Percentiles rank a stretch among this genome's conserved stretches.
These are phyloP conservation scores for Stenodema calcarata DNA, from an alignment of 2,888 invertebrate genomes.

Conservation along the genomic window DNA sequence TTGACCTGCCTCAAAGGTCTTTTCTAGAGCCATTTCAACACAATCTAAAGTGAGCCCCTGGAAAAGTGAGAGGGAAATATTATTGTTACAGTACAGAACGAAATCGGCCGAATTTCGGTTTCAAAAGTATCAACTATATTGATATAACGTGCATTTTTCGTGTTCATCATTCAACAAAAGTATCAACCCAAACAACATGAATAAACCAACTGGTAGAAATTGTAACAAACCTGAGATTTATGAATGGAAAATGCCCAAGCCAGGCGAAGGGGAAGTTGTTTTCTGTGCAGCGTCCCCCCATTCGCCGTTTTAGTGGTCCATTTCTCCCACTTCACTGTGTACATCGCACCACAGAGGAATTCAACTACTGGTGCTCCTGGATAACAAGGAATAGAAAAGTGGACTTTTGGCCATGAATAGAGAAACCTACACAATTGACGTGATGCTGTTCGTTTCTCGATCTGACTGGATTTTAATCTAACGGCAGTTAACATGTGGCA, in stretches of 20 bases:
- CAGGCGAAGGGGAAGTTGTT: slow-evolving; percentile 85
- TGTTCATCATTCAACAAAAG: too few relatives aligned
- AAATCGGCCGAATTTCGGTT: too few relatives aligned
- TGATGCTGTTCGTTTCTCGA: too few relatives aligned
- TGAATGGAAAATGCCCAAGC: slow-evolving; percentile 99
- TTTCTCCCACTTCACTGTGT: slow-evolving; percentile 76
- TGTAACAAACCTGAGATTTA: slow-evolving; percentile 72
- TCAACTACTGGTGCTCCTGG: slow-evolving; percentile 64
- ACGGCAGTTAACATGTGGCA: too few relatives aligned
- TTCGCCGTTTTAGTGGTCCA: slow-evolving; percentile 78
- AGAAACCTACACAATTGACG: not conserved
- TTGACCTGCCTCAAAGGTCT: slow-evolving; percentile 91
- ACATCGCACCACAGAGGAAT: slow-evolving; percentile 71
- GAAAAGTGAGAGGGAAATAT: slow-evolving; percentile 53
- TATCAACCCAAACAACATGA: too few relatives aligned
- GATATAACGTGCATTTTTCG: too few relatives aligned
- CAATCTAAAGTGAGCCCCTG: slow-evolving; percentile 94
- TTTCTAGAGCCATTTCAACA: slow-evolving; percentile 88
- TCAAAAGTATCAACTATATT: too few relatives aligned
- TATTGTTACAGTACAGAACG: not conserved
- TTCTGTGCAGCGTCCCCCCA: slow-evolving; percentile 65
- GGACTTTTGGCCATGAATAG: not conserved
- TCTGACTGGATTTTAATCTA: too few relatives aligned
- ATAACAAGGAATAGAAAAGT: slow-evolving; percentile 8
- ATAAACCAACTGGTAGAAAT: too few relatives aligned